phyloP scores from a whole-genome alignment of 1,140 invertebrate species.

The Eciton burchellii region DNA sequence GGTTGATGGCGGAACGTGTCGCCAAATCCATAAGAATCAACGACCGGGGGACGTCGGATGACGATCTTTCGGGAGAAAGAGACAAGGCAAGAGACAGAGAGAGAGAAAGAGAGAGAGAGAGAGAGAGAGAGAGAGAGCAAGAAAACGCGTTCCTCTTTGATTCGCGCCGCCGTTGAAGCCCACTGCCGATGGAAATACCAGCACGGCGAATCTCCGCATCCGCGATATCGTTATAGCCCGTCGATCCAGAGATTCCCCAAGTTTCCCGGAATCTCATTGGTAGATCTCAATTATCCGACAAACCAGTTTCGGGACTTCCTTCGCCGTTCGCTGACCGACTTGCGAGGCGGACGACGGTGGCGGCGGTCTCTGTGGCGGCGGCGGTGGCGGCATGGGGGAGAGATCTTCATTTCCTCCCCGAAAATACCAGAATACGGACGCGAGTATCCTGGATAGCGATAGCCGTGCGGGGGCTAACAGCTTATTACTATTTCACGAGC shows the following conservation, averaged over 20 bases:
- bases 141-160: conserved; percentile 30
- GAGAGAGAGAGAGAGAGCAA: neutral
- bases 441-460: conserved; percentile 15
- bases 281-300: conserved; percentile 61
- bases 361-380: conserved; percentile 15
- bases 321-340: conserved; percentile 60
- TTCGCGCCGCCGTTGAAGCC: conserved; percentile 48
- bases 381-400: conserved; percentile 5
- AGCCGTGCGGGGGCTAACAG: conserved; percentile 7
- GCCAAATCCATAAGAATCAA: conserved; percentile 37
- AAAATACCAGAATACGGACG: conserved; percentile 42
- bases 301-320: conserved; percentile 58
- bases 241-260: conserved; percentile 62
- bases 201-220: conserved; percentile 49
- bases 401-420: conserved; percentile 62
- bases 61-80: no score
- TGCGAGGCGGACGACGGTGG: conserved; percentile 12
- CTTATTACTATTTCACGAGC: conserved; percentile 60
- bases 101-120: neutral
- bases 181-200: conserved; percentile 60
- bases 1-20: neutral
- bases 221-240: conserved; percentile 38
- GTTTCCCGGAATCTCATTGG: conserved; percentile 71
- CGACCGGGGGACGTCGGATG: neutral
- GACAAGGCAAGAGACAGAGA: conserved; percentile 9